Percentiles rank a stretch among this genome's conserved stretches.
These are phyloP conservation scores for Hartigia nigra DNA, from an alignment of 2,888 invertebrate genomes.

Conservation along the genomic window DNA sequence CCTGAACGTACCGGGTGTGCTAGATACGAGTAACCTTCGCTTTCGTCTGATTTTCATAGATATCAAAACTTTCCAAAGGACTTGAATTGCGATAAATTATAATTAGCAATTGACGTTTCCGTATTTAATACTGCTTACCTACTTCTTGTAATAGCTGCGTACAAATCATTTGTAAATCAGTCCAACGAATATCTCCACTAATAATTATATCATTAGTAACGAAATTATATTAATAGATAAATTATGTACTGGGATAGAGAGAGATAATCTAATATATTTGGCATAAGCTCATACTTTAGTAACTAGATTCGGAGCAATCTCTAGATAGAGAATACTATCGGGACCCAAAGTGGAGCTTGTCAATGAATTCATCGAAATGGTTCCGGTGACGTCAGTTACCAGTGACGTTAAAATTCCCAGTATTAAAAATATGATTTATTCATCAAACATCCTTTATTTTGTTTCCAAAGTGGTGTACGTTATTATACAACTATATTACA, in stretches of 20 bases:
- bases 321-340: neutral
- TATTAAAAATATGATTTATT: neutral
- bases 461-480: neutral
- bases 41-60: neutral
- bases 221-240: neutral
- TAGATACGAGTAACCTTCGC: neutral
- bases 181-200: neutral
- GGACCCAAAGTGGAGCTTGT: neutral
- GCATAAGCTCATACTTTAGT: neutral
- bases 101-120: neutral
- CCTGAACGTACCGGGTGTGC: conserved; percentile 27
- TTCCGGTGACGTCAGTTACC: neutral
- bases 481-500: neutral
- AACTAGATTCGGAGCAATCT: neutral
- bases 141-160: neutral
- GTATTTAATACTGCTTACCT: neutral
- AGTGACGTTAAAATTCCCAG: neutral
- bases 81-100: neutral
- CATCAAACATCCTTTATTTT: neutral
- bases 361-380: neutral
- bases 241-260: neutral
- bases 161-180: neutral
- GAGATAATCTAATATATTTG: neutral
- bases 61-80: neutral
- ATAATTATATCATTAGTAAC: neutral